Evolutionary conservation across 37 sponge, comb jelly and placozoan genomes (phyloP).

Genomic region (Amphimedon queenslandica): DNA sequence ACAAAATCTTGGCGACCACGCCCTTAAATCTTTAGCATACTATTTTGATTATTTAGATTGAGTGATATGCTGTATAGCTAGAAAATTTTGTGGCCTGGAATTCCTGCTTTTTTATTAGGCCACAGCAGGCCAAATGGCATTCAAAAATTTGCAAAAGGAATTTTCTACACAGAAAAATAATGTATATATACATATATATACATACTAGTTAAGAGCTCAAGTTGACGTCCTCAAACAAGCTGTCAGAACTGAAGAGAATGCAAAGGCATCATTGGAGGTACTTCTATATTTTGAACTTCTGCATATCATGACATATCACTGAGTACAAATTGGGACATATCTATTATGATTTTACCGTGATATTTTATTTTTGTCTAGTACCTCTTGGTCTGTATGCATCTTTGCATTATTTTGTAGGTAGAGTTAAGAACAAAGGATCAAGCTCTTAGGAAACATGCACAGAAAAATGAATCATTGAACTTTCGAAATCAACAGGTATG

Average conservation of each 20-base stretch:
- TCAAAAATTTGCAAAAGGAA: no score
- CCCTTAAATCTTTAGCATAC: conserved; percentile 6
- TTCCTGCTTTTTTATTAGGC: no score
- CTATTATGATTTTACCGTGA: neutral
- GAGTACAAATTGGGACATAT: neutral
- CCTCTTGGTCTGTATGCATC: neutral
- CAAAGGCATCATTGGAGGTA: no score
- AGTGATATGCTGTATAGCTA: no score
- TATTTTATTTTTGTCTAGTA: neutral
- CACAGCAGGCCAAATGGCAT: no score
- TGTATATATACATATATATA: no score
- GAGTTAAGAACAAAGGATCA: no score
- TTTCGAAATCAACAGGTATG: conserved; percentile 74
- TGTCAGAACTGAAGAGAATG: no score
- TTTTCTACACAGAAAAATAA: neutral
- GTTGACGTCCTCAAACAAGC: no score
- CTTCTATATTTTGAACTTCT: no score
- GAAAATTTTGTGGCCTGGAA: no score
- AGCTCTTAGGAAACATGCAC: conserved; percentile 62
- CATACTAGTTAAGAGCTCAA: conserved; percentile 75
- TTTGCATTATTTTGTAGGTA: conserved; percentile 55
- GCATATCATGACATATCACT: neutral
- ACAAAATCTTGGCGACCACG: neutral
- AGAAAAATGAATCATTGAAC: conserved; percentile 69
- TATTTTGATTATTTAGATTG: no score